Conservation (phyloP, 1,140 invertebrate genomes). For the Drosophila triauraria region DNA sequence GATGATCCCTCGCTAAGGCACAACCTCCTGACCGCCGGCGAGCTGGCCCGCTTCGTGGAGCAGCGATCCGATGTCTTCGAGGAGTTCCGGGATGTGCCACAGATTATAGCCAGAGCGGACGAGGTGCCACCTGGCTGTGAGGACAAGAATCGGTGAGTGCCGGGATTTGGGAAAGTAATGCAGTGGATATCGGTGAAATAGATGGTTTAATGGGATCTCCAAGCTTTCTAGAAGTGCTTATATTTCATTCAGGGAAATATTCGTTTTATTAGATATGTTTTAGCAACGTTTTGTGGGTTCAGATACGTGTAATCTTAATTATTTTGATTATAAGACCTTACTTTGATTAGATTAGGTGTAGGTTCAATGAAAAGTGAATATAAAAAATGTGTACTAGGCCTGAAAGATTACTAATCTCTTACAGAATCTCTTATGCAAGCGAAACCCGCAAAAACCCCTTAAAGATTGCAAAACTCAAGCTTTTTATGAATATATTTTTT, state of each 20-base stretch:
- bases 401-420: neutral
- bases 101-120: constrained; percentile 90
- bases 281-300: neutral
- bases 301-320: neutral
- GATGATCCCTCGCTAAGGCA: constrained; percentile 89
- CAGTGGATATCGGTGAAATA: neutral
- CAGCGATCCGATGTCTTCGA: constrained; percentile 90
- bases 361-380: neutral
- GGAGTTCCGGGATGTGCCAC: constrained; percentile 92
- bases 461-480: neutral
- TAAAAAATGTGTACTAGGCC: neutral
- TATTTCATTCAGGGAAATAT: neutral
- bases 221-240: neutral
- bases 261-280: neutral
- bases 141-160: constrained; percentile 90
- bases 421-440: neutral
- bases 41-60: constrained; percentile 90
- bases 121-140: constrained; percentile 94
- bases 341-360: constrained; percentile 3
- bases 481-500: rapidly evolving
- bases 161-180: neutral
- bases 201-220: neutral
- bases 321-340: neutral
- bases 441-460: neutral
- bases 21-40: constrained; percentile 79